These are phyloP conservation scores for rabbit (Oryctolagus cuniculus) DNA, from an alignment of 2,113 vertebrate genomes.

Conservation along the genomic window DNA sequence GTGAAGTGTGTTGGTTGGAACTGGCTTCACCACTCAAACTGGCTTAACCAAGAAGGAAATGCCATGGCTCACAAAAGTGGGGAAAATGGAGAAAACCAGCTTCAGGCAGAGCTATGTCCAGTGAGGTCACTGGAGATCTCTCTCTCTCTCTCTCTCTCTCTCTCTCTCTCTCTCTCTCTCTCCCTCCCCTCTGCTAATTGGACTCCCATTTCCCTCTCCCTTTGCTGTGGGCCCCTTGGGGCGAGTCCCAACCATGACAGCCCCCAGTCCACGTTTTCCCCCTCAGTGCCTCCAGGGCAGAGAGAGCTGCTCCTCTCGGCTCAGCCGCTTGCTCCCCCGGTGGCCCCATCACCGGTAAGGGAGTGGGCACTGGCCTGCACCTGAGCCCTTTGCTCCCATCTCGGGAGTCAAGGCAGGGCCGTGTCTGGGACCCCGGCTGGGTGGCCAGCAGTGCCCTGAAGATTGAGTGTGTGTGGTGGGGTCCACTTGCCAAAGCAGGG, in stretches of 20 bases:
- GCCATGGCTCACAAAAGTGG: neutral
- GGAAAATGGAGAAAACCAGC: neutral
- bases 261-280: neutral
- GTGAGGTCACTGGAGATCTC: accelerated
- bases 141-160: neutral
- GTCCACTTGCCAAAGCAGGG: neutral
- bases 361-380: neutral
- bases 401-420: neutral
- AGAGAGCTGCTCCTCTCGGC: too few species aligned
- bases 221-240: neutral
- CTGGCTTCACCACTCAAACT: neutral
- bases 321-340: neutral
- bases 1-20: neutral
- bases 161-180: neutral
- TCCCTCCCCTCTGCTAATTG: neutral
- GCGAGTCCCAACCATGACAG: neutral
- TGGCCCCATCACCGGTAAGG: neutral
- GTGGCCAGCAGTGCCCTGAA: neutral
- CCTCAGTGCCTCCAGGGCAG: neutral
- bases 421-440: neutral
- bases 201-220: neutral
- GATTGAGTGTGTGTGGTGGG: too few species aligned
- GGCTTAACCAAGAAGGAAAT: neutral
- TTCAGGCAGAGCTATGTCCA: neutral
- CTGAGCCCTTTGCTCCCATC: neutral